Conservation (phyloP, 2,888 invertebrate genomes). For the Orthonychiurus folsomi region DNA sequence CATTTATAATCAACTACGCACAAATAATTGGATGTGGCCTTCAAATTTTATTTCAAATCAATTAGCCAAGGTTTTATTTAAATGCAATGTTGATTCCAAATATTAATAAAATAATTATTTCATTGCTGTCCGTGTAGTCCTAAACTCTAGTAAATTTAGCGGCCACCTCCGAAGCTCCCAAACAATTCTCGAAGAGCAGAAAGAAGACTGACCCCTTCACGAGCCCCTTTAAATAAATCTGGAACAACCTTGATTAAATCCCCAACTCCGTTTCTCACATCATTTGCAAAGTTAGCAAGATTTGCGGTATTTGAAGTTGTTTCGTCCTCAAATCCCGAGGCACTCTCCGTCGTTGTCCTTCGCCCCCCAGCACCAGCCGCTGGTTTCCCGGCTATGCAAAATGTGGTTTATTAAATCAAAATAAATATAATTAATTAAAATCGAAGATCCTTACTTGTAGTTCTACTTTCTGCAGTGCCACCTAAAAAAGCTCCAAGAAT, state of each 20-base stretch:
- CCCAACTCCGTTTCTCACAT: slow-evolving; percentile 28
- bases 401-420: no score
- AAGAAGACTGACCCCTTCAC: slow-evolving; percentile 33
- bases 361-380: slow-evolving; percentile 1
- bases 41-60: neutral
- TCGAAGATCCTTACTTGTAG: neutral
- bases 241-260: slow-evolving; percentile 38
- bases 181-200: slow-evolving; percentile 24
- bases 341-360: slow-evolving; percentile 15
- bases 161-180: slow-evolving; percentile 14
- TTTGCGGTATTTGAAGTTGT: slow-evolving; percentile 12
- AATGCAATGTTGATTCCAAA: neutral
- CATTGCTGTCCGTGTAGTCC: no score
- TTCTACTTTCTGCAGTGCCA: neutral
- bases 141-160: neutral
- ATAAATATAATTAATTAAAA: no score
- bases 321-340: slow-evolving; percentile 29
- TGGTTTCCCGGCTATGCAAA: neutral
- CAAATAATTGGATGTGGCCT: no score
- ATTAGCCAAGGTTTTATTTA: no score
- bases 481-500: slow-evolving; percentile 6
- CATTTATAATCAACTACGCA: no score
- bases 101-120: no score
- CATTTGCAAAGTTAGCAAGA: slow-evolving; percentile 21
- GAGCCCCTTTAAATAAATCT: slow-evolving; percentile 34